Conservation (phyloP, 2,888 invertebrate genomes). For the Rutpela maculata region DNA sequence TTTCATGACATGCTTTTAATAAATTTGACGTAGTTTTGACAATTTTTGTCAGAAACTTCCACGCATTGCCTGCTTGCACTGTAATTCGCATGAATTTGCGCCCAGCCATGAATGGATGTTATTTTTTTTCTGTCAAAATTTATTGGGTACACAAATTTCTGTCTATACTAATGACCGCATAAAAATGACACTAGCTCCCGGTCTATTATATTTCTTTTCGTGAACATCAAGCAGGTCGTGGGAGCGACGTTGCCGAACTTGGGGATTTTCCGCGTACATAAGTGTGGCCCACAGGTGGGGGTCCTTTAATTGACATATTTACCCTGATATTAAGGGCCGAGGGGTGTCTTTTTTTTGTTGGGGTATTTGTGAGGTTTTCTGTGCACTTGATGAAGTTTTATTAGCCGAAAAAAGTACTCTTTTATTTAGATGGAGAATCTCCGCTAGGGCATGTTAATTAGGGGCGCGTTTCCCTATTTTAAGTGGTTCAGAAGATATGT, state of each 20-base stretch:
- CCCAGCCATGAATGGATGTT: too few species aligned
- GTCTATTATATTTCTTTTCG: conserved; percentile 4
- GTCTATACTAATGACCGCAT: too few species aligned
- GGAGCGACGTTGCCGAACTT: neutral
- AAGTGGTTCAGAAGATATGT: too few species aligned
- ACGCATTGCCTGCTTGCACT: too few species aligned
- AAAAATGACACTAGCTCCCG: too few species aligned
- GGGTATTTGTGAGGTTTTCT: neutral
- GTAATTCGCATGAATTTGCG: too few species aligned
- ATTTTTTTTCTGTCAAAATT: too few species aligned
- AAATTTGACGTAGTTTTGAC: too few species aligned
- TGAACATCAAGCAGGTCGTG: neutral
- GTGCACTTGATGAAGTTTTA: neutral
- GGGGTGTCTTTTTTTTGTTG: neutral
- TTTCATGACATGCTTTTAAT: too few species aligned
- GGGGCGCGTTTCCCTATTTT: neutral
- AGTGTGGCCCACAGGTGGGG: conserved; percentile 1
- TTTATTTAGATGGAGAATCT: neutral
- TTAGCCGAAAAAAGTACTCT: neutral
- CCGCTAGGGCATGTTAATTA: neutral
- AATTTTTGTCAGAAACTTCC: too few species aligned
- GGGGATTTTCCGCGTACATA: neutral
- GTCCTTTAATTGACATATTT: conserved; percentile 4
- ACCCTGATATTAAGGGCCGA: neutral
- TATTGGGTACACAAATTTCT: too few species aligned